A percentile compares a stretch with the other conserved stretches of the same genome.
These are phyloP conservation scores for Galaxias olidus DNA, from an alignment of 2,797 vertebrate species.

Conservation along the genomic window DNA sequence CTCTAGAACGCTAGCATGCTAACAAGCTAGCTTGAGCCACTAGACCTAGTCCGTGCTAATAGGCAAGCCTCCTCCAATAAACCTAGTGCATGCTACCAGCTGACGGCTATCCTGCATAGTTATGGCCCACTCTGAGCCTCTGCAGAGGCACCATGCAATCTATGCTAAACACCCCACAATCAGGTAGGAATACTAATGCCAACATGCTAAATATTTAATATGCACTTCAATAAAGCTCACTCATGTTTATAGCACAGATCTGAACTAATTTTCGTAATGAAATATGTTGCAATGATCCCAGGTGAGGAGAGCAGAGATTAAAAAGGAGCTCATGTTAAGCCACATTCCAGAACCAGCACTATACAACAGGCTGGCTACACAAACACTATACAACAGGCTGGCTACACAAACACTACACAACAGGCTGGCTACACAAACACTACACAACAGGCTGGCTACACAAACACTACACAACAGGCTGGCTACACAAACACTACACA, in stretches of 20 bases:
- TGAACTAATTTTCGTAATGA: neutral
- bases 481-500: conserved; percentile 25
- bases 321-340: no score
- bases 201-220: conserved; percentile 8
- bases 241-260: neutral
- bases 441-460: neutral
- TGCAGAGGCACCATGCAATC: no score
- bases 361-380: neutral
- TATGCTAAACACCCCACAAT: neutral
- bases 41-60: no score
- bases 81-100: no score
- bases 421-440: conserved; percentile 22
- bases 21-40: no score
- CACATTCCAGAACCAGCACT: neutral
- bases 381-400: neutral
- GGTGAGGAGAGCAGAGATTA: no score
- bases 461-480: conserved; percentile 23
- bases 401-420: conserved; percentile 16
- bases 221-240: neutral
- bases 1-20: no score
- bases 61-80: no score
- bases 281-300: neutral
- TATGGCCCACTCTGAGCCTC: no score
- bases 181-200: conserved; percentile 3
- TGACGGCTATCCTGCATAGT: no score